phyloP scores from a whole-genome alignment of 2,888 invertebrate species.

The Orchesella flavescens region DNA sequence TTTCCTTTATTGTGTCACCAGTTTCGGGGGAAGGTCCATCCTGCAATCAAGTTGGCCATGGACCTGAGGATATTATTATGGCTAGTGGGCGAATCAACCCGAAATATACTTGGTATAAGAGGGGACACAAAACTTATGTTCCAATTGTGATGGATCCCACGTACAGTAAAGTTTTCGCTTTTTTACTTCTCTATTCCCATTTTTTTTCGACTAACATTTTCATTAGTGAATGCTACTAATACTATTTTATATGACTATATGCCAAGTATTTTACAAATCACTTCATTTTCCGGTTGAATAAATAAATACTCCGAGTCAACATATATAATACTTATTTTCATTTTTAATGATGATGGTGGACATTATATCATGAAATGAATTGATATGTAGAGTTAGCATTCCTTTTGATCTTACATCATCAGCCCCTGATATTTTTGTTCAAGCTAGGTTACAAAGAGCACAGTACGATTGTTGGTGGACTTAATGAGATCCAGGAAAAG shows the following conservation, averaged over 20 bases:
- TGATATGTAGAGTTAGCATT: too few relatives aligned
- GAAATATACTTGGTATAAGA: conserved; percentile 67
- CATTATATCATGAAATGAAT: too few relatives aligned
- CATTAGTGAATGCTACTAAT: too few relatives aligned
- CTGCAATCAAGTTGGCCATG: conserved; percentile 63
- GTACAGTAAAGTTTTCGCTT: conserved; percentile 64
- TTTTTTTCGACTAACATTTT: conserved; percentile 18
- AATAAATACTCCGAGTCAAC: too few relatives aligned
- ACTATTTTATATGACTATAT: too few relatives aligned
- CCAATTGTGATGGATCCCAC: conserved; percentile 68
- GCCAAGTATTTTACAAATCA: neutral
- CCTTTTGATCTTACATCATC: too few relatives aligned
- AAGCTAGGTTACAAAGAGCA: conserved; percentile 64
- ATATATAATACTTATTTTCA: too few relatives aligned
- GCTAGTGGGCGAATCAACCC: conserved; percentile 66
- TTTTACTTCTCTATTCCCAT: conserved; percentile 17
- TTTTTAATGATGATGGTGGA: too few relatives aligned
- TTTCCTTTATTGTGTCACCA: neutral
- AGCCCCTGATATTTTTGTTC: neutral
- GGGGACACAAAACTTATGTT: conserved; percentile 64
- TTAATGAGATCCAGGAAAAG: conserved; percentile 66
- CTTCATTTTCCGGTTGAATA: too few relatives aligned
- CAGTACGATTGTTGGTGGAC: conserved; percentile 63
- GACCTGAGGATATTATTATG: conserved; percentile 66
- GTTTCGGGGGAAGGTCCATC: conserved; percentile 56